Percentiles rank a stretch among this genome's conserved stretches.
These are phyloP conservation scores for Smutsia temminckii DNA, from an alignment of 2,797 vertebrate species.

Conservation along the genomic window DNA sequence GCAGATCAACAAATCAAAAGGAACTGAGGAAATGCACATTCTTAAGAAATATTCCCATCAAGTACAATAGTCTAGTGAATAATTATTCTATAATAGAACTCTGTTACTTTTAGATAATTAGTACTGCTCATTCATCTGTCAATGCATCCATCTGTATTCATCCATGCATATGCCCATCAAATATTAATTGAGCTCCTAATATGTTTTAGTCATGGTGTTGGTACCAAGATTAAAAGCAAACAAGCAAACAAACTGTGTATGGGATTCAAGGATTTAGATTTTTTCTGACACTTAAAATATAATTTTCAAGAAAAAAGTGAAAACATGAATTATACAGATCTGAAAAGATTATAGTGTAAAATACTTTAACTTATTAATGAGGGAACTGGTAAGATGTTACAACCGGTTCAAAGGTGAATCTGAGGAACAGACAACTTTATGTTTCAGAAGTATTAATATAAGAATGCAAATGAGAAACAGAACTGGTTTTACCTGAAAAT, in stretches of 20 bases:
- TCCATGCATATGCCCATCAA: not conserved
- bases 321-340: not conserved
- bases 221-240: not conserved
- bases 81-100: not conserved
- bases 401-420: not conserved
- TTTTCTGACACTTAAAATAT: not conserved
- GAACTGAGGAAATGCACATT: not conserved
- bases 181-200: not conserved
- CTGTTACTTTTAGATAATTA: not conserved
- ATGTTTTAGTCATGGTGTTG: not conserved
- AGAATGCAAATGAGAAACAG: not conserved
- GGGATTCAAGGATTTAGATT: not conserved
- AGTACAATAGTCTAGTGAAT: not conserved
- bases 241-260: not conserved
- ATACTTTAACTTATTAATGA: not conserved
- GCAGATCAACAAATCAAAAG: not conserved
- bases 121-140: not conserved
- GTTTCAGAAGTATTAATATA: not conserved
- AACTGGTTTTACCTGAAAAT: not conserved
- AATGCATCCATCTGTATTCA: not conserved
- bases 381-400: not conserved
- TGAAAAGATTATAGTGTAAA: not conserved
- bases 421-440: not conserved
- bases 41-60: not conserved
- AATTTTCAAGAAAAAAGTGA: not conserved